These are phyloP conservation scores for Melanotaenia parkinsoni DNA, from an alignment of 2,797 vertebrate species.

Conservation along the genomic window DNA sequence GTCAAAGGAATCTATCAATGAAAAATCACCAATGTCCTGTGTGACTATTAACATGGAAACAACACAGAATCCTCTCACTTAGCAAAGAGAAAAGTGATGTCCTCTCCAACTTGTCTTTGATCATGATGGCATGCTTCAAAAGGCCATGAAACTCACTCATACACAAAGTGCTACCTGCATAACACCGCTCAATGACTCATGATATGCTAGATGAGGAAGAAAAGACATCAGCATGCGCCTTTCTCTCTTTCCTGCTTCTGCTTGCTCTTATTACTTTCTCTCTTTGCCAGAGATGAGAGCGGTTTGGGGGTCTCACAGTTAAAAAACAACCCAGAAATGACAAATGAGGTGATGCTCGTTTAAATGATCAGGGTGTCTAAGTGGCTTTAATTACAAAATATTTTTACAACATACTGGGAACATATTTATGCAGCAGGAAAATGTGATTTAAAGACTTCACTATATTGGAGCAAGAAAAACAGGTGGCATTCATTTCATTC, in stretches of 20 bases:
- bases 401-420: slow-evolving; percentile 4
- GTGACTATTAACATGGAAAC: slow-evolving; percentile 6
- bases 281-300: slow-evolving; percentile 19
- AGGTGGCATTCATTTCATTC: slow-evolving; percentile 12
- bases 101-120: slow-evolving; percentile 42
- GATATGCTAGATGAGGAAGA: slow-evolving; percentile 26
- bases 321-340: slow-evolving; percentile 35
- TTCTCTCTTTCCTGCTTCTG: neutral
- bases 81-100: slow-evolving; percentile 26
- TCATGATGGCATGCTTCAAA: slow-evolving; percentile 29
- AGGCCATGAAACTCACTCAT: slow-evolving; percentile 14
- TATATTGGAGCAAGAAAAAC: slow-evolving; percentile 6
- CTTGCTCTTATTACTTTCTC: neutral
- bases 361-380: slow-evolving; percentile 40
- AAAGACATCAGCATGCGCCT: slow-evolving; percentile 28
- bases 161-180: slow-evolving; percentile 19
- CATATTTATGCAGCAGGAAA: slow-evolving; percentile 17
- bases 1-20: slow-evolving; percentile 27
- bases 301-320: slow-evolving; percentile 3
- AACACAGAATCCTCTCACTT: slow-evolving; percentile 26
- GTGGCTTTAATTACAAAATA: slow-evolving; percentile 23
- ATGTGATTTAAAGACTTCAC: slow-evolving; percentile 23
- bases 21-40: slow-evolving; percentile 33
- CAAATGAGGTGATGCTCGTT: slow-evolving; percentile 21
- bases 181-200: slow-evolving; percentile 13